Evolutionary conservation across 2,797 vertebrate genomes (phyloP).

Genomic region (Cryptoprocta ferox): DNA sequence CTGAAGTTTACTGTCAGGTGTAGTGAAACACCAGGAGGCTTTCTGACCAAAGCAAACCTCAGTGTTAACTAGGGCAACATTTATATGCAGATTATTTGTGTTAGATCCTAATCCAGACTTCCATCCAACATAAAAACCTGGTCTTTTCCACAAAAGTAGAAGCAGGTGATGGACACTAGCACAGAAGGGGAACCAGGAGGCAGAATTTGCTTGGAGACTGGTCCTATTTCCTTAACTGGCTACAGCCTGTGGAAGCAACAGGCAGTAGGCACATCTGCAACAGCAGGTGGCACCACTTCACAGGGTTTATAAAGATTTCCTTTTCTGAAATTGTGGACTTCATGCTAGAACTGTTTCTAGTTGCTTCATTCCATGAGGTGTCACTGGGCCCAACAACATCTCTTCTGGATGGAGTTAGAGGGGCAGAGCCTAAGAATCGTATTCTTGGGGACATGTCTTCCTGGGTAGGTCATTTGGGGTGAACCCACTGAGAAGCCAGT

Average conservation of each 20-base stretch:
- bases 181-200: neutral
- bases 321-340: neutral
- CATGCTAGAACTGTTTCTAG: neutral
- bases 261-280: neutral
- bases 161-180: neutral
- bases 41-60: conserved; percentile 24
- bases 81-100: neutral
- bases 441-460: neutral
- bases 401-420: neutral
- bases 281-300: neutral
- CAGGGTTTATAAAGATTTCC: neutral
- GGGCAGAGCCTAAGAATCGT: neutral
- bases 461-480: neutral
- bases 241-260: neutral
- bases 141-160: neutral
- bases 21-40: neutral
- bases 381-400: neutral
- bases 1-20: neutral
- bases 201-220: neutral
- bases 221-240: neutral
- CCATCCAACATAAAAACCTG: conserved; percentile 31
- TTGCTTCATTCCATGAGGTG: neutral
- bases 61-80: neutral
- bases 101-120: neutral
- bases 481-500: neutral